Conservation (phyloP, 2,797 vertebrate genomes). For the Labeo calbasu region DNA sequence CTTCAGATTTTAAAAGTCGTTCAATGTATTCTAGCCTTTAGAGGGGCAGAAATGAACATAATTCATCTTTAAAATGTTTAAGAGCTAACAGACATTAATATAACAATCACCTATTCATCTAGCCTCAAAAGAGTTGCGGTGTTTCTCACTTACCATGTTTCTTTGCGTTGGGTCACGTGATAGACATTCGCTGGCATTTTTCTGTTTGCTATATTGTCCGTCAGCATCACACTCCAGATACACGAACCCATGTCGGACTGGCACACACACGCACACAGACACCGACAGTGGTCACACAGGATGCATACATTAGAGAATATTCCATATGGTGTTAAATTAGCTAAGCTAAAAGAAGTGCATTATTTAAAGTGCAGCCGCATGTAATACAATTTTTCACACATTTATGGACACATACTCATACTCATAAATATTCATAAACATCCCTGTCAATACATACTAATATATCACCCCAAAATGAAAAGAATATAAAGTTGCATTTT, state of each 20-base stretch:
- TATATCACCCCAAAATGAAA: background rate
- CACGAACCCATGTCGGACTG: conserved; percentile 86
- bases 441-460: background rate
- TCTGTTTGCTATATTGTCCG: conserved; percentile 82
- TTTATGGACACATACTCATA: no score
- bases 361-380: background rate
- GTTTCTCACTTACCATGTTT: conserved; percentile 48
- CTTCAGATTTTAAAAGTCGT: background rate
- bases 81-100: background rate
- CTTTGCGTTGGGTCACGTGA: conserved; percentile 71
- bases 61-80: background rate
- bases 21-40: background rate
- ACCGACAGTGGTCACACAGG: background rate
- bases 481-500: background rate
- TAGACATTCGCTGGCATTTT: conserved; percentile 81
- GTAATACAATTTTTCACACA: background rate
- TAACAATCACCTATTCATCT: background rate
- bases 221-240: conserved; percentile 88
- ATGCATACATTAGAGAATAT: background rate
- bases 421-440: background rate
- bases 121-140: background rate
- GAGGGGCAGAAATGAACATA: background rate
- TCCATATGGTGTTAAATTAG: background rate
- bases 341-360: background rate
- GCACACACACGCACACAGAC: conserved; percentile 11